phyloP scores from a whole-genome alignment of 2,888 invertebrate genomes.

The Strigamia maritima region DNA sequence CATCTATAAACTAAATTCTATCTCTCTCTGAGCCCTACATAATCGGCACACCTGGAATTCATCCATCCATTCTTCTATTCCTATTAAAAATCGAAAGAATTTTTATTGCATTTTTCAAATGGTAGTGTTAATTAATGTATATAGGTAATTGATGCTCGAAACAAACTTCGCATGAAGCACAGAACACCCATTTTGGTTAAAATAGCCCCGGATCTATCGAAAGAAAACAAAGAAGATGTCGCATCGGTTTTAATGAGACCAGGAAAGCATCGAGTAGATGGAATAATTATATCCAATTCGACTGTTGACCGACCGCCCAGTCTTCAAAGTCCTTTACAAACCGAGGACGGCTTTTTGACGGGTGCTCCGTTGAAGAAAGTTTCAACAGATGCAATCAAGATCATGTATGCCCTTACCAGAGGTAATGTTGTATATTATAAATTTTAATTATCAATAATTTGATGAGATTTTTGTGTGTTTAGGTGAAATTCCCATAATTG shows the following conservation, averaged over 20 bases:
- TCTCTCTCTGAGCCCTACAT: too few species aligned
- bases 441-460: too few species aligned
- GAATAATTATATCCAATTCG: conserved; percentile 90
- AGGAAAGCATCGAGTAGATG: conserved; percentile 66
- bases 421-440: too few species aligned
- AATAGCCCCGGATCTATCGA: conserved; percentile 82
- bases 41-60: too few species aligned
- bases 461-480: too few species aligned
- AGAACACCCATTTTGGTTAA: conserved; percentile 83
- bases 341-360: conserved; percentile 86
- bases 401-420: conserved; percentile 78
- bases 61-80: too few species aligned
- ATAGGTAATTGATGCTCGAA: conserved; percentile 56
- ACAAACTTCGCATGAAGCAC: conserved; percentile 53
- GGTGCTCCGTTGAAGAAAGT: conserved; percentile 78
- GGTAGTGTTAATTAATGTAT: too few species aligned
- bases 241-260: conserved; percentile 61
- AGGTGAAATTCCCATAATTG: conserved; percentile 79
- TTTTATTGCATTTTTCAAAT: too few species aligned
- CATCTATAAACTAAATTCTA: too few species aligned
- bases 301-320: conserved; percentile 69
- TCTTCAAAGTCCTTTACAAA: conserved; percentile 59
- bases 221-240: conserved; percentile 74
- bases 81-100: too few species aligned
- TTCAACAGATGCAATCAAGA: conserved; percentile 79